Evolutionary conservation across 2,797 vertebrate species (phyloP).

Genomic region (Nyctibius grandis): DNA sequence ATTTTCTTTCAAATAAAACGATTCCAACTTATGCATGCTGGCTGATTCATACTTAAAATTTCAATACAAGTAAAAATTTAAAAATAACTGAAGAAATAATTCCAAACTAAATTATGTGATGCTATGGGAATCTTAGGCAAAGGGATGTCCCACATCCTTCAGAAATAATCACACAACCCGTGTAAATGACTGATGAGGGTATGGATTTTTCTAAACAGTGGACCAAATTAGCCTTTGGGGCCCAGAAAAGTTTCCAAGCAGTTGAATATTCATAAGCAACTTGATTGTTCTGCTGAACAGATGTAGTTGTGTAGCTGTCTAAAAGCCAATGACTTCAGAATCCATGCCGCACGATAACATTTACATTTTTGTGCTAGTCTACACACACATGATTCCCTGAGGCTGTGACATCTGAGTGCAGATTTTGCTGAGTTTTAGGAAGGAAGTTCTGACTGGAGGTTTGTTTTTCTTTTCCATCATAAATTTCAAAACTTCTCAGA

Average conservation of each 20-base stretch:
- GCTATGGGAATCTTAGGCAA: not conserved
- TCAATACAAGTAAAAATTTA: not conserved
- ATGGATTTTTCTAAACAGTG: not conserved
- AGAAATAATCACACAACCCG: not conserved
- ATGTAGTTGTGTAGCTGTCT: not conserved
- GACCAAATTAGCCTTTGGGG: not conserved
- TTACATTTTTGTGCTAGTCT: not conserved
- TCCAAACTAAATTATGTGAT: not conserved
- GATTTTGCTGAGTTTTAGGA: not conserved
- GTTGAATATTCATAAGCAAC: not conserved
- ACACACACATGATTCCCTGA: not conserved
- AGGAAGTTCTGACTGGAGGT: not conserved
- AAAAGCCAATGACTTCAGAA: not conserved
- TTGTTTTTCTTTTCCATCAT: not conserved
- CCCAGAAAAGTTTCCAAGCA: not conserved
- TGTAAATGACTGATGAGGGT: not conserved
- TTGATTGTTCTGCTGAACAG: not conserved
- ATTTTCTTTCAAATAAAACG: not conserved
- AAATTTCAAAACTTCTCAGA: not conserved
- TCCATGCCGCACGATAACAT: rapidly evolving
- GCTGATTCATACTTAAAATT: not conserved
- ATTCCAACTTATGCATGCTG: not conserved
- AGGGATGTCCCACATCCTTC: not conserved
- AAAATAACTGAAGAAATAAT: not conserved
- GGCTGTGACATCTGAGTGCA: not conserved